A percentile compares a stretch with the other conserved stretches of the same genome.
Evolutionary conservation across 1,140 invertebrate species (phyloP).

Genomic region (Aricia agestis): DNA sequence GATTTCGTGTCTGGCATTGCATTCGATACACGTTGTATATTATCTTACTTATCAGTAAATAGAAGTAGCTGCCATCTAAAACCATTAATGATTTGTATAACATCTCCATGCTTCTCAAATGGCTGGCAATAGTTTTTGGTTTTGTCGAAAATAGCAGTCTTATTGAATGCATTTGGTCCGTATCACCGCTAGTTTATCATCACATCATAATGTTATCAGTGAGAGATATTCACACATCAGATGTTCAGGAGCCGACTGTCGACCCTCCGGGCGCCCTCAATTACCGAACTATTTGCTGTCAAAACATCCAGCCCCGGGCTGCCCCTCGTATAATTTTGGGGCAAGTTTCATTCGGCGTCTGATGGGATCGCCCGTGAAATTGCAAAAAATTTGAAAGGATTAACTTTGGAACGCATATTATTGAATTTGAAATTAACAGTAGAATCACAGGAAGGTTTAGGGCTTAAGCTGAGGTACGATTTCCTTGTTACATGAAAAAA

Average conservation of each 20-base stretch:
- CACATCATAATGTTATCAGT: background rate
- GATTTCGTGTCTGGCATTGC: too few species aligned
- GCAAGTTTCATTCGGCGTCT: slow-evolving; percentile 16
- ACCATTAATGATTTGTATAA: too few species aligned
- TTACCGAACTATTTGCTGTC: slow-evolving; percentile 52
- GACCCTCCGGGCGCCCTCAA: slow-evolving; percentile 32
- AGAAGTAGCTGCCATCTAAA: too few species aligned
- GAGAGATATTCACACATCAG: background rate
- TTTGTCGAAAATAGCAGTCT: too few species aligned
- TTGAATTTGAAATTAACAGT: background rate
- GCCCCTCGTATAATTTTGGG: slow-evolving; percentile 21
- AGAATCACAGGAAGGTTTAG: too few species aligned
- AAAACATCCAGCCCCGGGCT: slow-evolving; percentile 41
- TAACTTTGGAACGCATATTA: background rate
- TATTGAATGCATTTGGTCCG: too few species aligned
- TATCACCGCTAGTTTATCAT: background rate
- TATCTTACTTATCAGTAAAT: too few species aligned
- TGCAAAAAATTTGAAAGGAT: background rate
- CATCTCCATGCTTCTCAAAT: too few species aligned
- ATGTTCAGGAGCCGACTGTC: background rate
- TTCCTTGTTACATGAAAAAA: too few species aligned
- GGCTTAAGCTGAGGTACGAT: too few species aligned
- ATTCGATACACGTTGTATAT: too few species aligned
- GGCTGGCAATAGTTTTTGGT: too few species aligned
- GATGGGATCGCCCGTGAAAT: slow-evolving; percentile 14